Evolutionary conservation across 1,140 invertebrate genomes (phyloP).

Genomic region (Magallana gigas): DNA sequence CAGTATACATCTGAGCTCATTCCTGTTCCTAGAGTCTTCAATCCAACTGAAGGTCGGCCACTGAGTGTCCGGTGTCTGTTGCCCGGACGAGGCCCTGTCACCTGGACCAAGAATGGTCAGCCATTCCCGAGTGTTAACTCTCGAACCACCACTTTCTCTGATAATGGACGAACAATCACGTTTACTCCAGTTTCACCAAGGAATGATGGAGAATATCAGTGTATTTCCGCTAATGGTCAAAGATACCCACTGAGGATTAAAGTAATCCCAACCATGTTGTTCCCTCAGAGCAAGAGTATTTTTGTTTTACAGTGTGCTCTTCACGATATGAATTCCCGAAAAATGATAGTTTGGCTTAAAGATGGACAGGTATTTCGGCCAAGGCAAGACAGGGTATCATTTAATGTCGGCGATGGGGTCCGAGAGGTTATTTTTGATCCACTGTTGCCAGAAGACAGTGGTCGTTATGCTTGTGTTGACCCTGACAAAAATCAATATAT

Average conservation of each 20-base stretch:
- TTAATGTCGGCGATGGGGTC: background rate
- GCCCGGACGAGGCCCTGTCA: background rate
- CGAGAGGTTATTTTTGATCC: background rate
- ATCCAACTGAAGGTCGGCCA: background rate
- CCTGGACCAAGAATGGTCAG: background rate
- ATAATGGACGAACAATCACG: background rate
- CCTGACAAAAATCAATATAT: background rate
- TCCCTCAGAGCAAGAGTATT: background rate
- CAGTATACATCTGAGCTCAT: background rate
- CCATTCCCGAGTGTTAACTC: background rate
- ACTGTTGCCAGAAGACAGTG: background rate
- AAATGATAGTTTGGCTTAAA: conserved; percentile 1
- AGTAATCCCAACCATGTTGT: background rate
- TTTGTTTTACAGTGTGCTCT: background rate
- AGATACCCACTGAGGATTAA: background rate
- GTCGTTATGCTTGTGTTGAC: background rate
- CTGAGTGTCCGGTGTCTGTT: background rate
- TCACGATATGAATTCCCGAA: background rate
- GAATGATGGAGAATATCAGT: background rate
- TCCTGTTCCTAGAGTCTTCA: background rate
- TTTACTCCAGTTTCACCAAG: background rate
- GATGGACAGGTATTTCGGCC: background rate
- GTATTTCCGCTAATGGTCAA: background rate
- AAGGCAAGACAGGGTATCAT: background rate
- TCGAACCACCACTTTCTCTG: background rate